phyloP scores from a whole-genome alignment of 2,888 invertebrate genomes.

The Chrysotoxum bicinctum region DNA sequence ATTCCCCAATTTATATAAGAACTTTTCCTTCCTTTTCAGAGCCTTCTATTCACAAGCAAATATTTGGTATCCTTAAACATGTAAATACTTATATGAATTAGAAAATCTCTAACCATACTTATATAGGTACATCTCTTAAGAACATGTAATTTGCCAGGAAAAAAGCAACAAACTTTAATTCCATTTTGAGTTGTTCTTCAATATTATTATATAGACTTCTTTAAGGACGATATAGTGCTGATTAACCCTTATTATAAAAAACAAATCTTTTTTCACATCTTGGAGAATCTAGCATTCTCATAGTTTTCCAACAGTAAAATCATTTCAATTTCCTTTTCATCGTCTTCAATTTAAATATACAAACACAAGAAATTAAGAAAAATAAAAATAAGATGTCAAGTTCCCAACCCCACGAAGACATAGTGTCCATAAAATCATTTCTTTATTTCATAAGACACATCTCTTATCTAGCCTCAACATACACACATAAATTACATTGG shows the following conservation, averaged over 20 bases:
- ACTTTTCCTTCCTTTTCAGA: too few species aligned
- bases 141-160: not conserved
- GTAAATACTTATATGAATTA: not conserved
- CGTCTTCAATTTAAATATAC: not conserved
- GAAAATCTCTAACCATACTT: not conserved
- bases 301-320: not conserved
- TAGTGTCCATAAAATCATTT: constrained; percentile 17
- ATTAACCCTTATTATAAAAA: not conserved
- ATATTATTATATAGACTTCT: constrained; percentile 48
- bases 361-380: not conserved
- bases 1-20: too few species aligned
- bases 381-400: too few species aligned
- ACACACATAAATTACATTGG: not conserved
- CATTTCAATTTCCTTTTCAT: constrained; percentile 37
- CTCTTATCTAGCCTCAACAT: not conserved
- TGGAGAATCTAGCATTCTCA: not conserved
- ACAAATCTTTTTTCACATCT: not conserved
- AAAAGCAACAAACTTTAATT: constrained; percentile 55
- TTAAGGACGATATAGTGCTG: constrained; percentile 11
- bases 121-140: not conserved
- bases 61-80: not conserved
- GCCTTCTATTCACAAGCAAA: too few species aligned
- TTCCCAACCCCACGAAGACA: constrained; percentile 16
- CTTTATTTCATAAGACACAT: not conserved
- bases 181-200: constrained; percentile 61